These are phyloP conservation scores for Spea multiplicata DNA, from an alignment of 2,113 vertebrate species.

Conservation along the genomic window DNA sequence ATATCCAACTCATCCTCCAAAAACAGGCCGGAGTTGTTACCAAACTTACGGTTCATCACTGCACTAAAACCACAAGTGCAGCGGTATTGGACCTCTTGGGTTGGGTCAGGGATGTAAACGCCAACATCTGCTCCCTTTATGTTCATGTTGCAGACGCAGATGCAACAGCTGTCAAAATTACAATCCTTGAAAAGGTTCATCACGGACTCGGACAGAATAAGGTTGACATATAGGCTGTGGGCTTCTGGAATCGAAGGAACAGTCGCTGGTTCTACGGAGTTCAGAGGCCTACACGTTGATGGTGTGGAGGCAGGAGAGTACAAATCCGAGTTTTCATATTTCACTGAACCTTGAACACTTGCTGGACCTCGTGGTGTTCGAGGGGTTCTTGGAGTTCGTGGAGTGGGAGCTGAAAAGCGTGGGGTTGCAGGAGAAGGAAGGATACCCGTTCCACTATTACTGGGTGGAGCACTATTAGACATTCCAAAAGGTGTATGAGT, in stretches of 20 bases:
- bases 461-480: constrained; percentile 90
- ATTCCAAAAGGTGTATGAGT: constrained; percentile 90
- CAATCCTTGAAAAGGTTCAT: constrained; percentile 99
- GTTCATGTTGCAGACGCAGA: constrained; percentile 98
- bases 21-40: constrained; percentile 92
- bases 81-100: constrained; percentile 82
- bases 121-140: constrained; percentile 96
- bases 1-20: constrained; percentile 98
- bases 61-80: constrained; percentile 97
- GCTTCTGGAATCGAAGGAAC: constrained; percentile 94
- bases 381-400: constrained; percentile 89
- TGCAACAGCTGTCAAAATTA: constrained; percentile 98
- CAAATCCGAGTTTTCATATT: constrained; percentile 93
- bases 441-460: constrained; percentile 87
- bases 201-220: constrained; percentile 96
- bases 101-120: constrained; percentile 91
- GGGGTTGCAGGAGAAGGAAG: constrained; percentile 95
- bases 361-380: constrained; percentile 90
- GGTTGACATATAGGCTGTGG: constrained; percentile 96
- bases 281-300: constrained; percentile 91
- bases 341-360: constrained; percentile 92
- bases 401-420: constrained; percentile 87
- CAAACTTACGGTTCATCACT: constrained; percentile 93
- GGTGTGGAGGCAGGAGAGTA: constrained; percentile 96
- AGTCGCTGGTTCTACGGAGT: constrained; percentile 94